A percentile compares a stretch with the other conserved stretches of the same genome.
These are phyloP conservation scores for Drosophila nr. perissopoda DNA, from an alignment of 2,888 invertebrate species.

Conservation along the genomic window DNA sequence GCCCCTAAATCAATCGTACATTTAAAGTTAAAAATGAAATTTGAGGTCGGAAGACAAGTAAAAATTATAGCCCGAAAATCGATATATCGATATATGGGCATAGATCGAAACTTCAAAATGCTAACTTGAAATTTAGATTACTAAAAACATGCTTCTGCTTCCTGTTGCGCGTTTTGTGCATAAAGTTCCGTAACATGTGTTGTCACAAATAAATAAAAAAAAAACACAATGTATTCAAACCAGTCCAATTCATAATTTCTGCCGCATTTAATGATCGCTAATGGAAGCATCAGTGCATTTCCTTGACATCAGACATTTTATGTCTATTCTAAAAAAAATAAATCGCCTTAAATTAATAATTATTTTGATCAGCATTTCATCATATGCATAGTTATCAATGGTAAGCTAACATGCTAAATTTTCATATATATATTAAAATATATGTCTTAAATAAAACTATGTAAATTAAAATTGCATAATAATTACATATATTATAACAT, in stretches of 20 bases:
- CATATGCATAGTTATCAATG: neutral
- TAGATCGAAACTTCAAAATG: too few species aligned
- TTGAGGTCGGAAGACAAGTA: too few species aligned
- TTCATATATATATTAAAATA: neutral
- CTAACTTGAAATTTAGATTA: too few species aligned
- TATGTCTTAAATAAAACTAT: neutral
- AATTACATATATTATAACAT: neutral
- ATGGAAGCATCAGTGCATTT: slow-evolving; percentile 18
- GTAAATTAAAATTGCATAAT: neutral
- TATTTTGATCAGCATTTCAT: neutral
- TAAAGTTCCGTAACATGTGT: slow-evolving; percentile 5
- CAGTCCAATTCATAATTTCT: slow-evolving; percentile 33
- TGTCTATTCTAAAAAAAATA: slow-evolving; percentile 20
- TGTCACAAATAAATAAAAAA: slow-evolving; percentile 22
- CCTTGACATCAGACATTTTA: slow-evolving; percentile 1
- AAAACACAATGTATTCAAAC: slow-evolving; percentile 20
- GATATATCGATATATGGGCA: too few species aligned
- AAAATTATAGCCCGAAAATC: too few species aligned
- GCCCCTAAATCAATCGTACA: too few species aligned
- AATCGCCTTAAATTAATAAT: neutral
- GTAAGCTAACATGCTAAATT: neutral
- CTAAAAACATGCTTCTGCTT: too few species aligned
- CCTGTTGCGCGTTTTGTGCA: slow-evolving; percentile 11
- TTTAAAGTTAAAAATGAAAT: too few species aligned
- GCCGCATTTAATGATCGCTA: slow-evolving; percentile 20